Evolutionary conservation across 2,797 vertebrate species (phyloP), one percentile per base, ranked within the genome.

Genomic region (Enteromius radiatus): DNA sequence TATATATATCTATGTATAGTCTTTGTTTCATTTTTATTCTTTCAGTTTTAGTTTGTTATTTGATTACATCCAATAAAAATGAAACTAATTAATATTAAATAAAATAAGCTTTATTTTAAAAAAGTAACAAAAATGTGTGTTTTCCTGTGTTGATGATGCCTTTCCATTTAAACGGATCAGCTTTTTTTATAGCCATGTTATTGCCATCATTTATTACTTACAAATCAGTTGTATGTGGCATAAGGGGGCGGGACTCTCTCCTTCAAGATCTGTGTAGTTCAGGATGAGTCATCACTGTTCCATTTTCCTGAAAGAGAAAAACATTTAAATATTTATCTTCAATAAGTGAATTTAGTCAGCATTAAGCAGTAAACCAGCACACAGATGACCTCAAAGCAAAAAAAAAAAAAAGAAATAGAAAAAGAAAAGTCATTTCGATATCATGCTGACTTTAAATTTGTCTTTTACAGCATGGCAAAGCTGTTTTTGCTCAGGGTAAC

Each of bases 401-500:
- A 31, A 31, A 3, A 31, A 3, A 31, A 31, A 45, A 2, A n/a
- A 73, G 21, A 33, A 19, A 7, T 5, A 2, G n/a, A n/a, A n/a
- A n/a, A n/a, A n/a, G n/a, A n/a, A n/a, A n/a, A n/a, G n/a, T n/a
- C n/a, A 31, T 73, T 73, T 52, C 38, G 59, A 15, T 15, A 61
- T 61, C 9, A 56, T 38, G 10, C 14, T 28, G 33, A 21, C 47
- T 54, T 21, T 4, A 79, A 52, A 78, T 56, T 10, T 5, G 73
- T 23, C 21, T 56, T 75, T 56, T 56, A 56, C 31, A 56, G 14
- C 14, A 41, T 23, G 38, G 19, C 12, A 64, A 67, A 43, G 36
- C n/a, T 88, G 88, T 91, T 91, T 92, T 93, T 92, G 36, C 63
- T 74, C 70, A 45, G 54, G 74, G 92, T 93, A 93, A 93, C 91